Base-by-base conservation (phyloP, 2,888 invertebrate genomes). In the Serripes groenlandicus region DNA sequence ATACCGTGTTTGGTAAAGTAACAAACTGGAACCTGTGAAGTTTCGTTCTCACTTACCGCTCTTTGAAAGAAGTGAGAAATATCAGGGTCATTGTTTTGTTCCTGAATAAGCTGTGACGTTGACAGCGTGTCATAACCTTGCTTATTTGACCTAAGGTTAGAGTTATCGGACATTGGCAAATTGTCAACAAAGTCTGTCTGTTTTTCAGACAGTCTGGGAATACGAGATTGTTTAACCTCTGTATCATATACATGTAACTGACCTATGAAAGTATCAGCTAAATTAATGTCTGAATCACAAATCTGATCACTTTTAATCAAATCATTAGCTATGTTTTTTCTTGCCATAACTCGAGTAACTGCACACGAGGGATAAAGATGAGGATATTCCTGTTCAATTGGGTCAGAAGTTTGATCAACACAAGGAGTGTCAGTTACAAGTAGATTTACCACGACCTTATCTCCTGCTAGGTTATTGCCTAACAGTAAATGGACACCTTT, bases 41-140 rank as follows among this genome's bases (percentile, higher is more conserved):
- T 69, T 58, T 87, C 75, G 28, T 76, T 34, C 28, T 74, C 62
- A 54, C n/a, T 15, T 18, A 74, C 54, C 37, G 78, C 78, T 52
- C 35, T 81, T 30, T 77, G 26, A 78, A 70, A 66, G 21, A 85
- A 69, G 0, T 49, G 11, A 0, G 23, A 68, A 26, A 83, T 60
- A 23, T 86, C 80, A 77, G 80, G 74, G 78, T 87, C 79, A 34
- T 32, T 71, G 7, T 77, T n/a, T 23, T 86, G 82, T 80, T 83
- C 83, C 37, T 72, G 30, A 21, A 83, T 78, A n/a, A 81, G 78
- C 64, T 52, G 58, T 58, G 64, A 74, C 68, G 75, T 81, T 71
- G 79, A 75, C 78, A 81, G 49, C 64, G 54, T 60, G 52, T 26
- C n/a, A n/a, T n/a, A n/a, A n/a, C n/a, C n/a, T n/a, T n/a, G n/a